These are phyloP conservation scores for Microcebus ravelobensis DNA, from an alignment of 2,113 vertebrate genomes.

Conservation along the genomic window DNA sequence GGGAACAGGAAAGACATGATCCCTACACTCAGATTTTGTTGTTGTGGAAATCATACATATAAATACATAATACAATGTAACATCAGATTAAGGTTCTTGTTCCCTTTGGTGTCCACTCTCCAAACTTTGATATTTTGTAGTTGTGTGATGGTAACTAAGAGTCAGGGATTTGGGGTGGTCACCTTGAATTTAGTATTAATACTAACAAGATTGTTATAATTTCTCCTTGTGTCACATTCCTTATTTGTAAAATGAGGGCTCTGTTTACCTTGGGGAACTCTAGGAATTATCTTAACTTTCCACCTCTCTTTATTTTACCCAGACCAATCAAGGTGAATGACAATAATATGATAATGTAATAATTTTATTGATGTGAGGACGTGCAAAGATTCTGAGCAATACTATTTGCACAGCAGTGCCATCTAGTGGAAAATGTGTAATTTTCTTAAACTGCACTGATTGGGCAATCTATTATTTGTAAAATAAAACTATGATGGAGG, in stretches of 20 bases:
- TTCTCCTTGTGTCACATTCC: background rate
- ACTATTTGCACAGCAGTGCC: conserved; percentile 60
- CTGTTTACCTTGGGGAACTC: background rate
- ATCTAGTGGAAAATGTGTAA: conserved; percentile 65
- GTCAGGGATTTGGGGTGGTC: background rate
- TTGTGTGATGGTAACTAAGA: background rate
- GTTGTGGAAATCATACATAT: background rate
- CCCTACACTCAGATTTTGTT: background rate
- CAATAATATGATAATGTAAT: background rate
- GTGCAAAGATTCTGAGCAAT: background rate
- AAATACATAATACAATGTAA: background rate
- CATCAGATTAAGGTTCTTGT: background rate
- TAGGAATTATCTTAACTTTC: background rate
- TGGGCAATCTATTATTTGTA: background rate
- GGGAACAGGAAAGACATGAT: background rate
- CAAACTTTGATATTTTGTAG: background rate
- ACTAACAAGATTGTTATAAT: background rate
- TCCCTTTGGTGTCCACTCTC: background rate
- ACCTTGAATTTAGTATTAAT: background rate
- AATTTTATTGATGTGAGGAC: background rate
- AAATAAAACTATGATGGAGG: background rate
- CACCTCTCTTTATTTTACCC: background rate
- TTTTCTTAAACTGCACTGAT: background rate
- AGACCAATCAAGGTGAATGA: conserved; percentile 30
- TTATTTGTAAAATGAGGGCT: background rate